Evolutionary conservation across 1,140 invertebrate genomes (phyloP).

Genomic region (Nephila pilipes): DNA sequence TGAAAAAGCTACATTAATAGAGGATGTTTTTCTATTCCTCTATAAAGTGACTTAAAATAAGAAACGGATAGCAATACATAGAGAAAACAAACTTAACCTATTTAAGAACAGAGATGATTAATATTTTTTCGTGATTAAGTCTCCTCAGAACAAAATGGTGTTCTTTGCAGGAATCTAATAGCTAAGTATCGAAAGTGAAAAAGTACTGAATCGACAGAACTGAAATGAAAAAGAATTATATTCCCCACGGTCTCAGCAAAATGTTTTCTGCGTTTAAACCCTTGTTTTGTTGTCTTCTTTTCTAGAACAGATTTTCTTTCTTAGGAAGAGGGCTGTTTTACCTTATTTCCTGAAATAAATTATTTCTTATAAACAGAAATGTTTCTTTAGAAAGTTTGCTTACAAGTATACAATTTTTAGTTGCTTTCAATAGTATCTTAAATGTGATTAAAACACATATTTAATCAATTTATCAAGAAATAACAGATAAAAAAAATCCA

Average conservation of each 20-base stretch:
- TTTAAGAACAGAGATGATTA: slow-evolving; percentile 21
- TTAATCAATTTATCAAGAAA: too few relatives aligned
- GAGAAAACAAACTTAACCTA: not conserved
- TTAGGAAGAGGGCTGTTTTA: not conserved
- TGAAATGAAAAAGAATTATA: not conserved
- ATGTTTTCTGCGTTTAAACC: slow-evolving; percentile 1
- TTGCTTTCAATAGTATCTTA: too few relatives aligned
- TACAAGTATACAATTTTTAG: too few relatives aligned
- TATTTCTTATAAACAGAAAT: not conserved
- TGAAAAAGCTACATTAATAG: not conserved
- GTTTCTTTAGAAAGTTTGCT: too few relatives aligned
- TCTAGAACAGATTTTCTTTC: not conserved
- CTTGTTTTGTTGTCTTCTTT: slow-evolving; percentile 2
- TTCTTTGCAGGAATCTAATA: not conserved
- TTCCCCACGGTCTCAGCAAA: slow-evolving; percentile 15
- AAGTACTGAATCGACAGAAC: not conserved
- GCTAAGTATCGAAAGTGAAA: slow-evolving; percentile 2
- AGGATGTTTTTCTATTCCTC: not conserved
- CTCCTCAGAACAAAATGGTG: not conserved
- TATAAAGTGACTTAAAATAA: not conserved
- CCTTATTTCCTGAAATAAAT: not conserved
- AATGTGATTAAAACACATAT: too few relatives aligned
- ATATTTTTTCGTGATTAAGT: slow-evolving; percentile 12
- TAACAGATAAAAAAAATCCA: too few relatives aligned
- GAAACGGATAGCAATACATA: not conserved